Base-by-base conservation (phyloP, 2,888 invertebrate genomes). In the Thereva nobilitata region DNA sequence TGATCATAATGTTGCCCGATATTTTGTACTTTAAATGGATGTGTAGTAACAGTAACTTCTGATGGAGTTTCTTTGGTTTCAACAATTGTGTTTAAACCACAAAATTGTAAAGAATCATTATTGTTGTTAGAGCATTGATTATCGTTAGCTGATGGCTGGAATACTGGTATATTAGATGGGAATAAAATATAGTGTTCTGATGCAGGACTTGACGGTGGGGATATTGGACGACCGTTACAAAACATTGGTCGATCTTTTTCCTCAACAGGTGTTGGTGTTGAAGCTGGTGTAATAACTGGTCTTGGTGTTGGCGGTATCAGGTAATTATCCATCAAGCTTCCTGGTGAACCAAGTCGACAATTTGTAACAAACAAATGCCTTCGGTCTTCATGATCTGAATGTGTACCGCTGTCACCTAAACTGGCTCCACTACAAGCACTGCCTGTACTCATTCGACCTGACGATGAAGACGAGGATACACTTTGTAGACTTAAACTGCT, bases 351-450 rank as follows among this genome's bases (percentile, higher is more conserved):
- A 38, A 78, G 71, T 4, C 80, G 77, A 63, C 78, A 80, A 41
- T 57, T 72, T 75, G 10, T 41, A 4, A 50, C 66, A 64, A 67
- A 68, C 5, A 67, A 57, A 52, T 68, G 69, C 12, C 80, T 76
- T 70, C 90, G 86, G 65, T 92, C 92, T 70, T 93, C 93, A 64
- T 87, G 87, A 77, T 93, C 93, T 0, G 93, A 93, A 76, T 92
- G 92, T 0, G 92, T 91, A 65, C 93, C 92, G 75, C 91, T 92
- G 74, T 93, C 93, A 0, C 91, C 91, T 0, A 91, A 83, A 73
- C 92, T 92, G 41, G 89, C 88, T 3, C 90, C 91, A 73, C 92
- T 92, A 72, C 85, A 84, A 34, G 83, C 85, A 73, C 86, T 86
- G 7, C 89, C 89, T 2, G 91, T 92, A 74, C 93, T 93, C 77